A percentile compares a stretch with the other conserved stretches of the same genome.
These are phyloP conservation scores for Heteropelma amictum DNA, from an alignment of 2,888 invertebrate genomes.

Conservation along the genomic window DNA sequence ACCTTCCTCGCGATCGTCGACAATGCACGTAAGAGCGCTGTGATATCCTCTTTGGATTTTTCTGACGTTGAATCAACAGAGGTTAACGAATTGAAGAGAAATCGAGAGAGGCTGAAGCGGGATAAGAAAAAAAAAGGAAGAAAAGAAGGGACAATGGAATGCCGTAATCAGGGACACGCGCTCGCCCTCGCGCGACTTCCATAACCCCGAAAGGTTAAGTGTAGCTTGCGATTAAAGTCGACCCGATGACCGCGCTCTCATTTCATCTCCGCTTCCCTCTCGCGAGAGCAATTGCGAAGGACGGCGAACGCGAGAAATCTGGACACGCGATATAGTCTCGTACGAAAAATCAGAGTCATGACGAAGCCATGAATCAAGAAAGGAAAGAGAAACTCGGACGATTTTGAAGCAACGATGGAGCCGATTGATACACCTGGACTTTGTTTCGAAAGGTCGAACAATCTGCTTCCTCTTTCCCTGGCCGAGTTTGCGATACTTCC, in stretches of 20 bases:
- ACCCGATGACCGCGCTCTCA: slow-evolving; percentile 29
- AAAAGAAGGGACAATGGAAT: slow-evolving; percentile 50
- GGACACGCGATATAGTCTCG: slow-evolving; percentile 25
- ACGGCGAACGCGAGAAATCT: slow-evolving; percentile 13
- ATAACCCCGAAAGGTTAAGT: slow-evolving; percentile 67
- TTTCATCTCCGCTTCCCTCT: background rate
- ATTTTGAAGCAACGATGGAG: background rate
- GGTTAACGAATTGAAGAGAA: slow-evolving; percentile 9
- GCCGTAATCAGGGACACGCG: slow-evolving; percentile 71
- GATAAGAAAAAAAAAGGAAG: background rate
- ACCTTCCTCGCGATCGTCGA: slow-evolving; percentile 4
- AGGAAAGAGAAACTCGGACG: background rate
- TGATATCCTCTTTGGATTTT: slow-evolving; percentile 15
- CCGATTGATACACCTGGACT: background rate
- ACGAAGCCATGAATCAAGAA: too few species aligned
- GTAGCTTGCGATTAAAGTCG: slow-evolving; percentile 52
- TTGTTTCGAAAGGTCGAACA: too few species aligned
- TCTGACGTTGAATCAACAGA: slow-evolving; percentile 36
- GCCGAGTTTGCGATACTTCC: too few species aligned
- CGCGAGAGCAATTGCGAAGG: background rate
- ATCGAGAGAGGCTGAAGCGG: background rate
- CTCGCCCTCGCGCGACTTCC: slow-evolving; percentile 58
- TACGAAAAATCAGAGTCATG: background rate
- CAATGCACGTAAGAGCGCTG: too few species aligned
- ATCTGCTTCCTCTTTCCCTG: too few species aligned